Base-by-base conservation (phyloP, 2,888 invertebrate species). In the Aphelenchoides bicaudatus region DNA sequence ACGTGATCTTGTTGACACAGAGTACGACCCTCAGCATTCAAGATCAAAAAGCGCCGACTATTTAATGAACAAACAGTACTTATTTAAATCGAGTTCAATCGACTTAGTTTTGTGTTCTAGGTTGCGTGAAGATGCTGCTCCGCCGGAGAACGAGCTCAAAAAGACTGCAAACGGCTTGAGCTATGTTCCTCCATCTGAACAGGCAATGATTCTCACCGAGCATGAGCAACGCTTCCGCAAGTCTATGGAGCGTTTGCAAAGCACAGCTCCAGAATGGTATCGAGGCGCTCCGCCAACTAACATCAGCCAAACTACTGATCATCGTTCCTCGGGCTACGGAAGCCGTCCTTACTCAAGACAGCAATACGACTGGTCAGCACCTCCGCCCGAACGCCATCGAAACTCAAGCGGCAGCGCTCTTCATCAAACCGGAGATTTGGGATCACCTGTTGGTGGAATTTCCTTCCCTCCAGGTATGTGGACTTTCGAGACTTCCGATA, bases 81-180 rank as follows among this genome's bases (percentile, higher is more conserved):
- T 16, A 13, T 43, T 19, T 10, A 43, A 43, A 57, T 27, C 5
- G 5, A 23, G n/a, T 58, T 30, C 10, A 37, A n/a, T 3, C 30
- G 49, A 48, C 4, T 28, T 6, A 2, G 16, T 16, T 29, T 55
- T 25, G 23, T n/a, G n/a, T 62, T 71, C 39, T 55, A 76, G 75
- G 56, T 62, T 63, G n/a, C 71, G 79, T 16, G 79, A 78, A 55
- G 76, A 73, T 39, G 64, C 71, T 0, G 72, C 68, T 47, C 67
- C 75, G 5, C 79, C 79, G 3, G 79, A 79, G 61, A 79, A 79
- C 54, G 70, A 79, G 49, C 70, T 79, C 19, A 73, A 76, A 58
- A 79, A 78, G 64, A 66, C 71, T n/a, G 66, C 69, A 27, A 67
- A 65, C 39, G 73, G 68, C 10, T 27, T 30, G 16, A 34, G 39